A percentile compares a stretch with the other conserved stretches of the same genome.
These are phyloP conservation scores for Trematocara marginatum DNA, from an alignment of 2,113 vertebrate species.

Conservation along the genomic window DNA sequence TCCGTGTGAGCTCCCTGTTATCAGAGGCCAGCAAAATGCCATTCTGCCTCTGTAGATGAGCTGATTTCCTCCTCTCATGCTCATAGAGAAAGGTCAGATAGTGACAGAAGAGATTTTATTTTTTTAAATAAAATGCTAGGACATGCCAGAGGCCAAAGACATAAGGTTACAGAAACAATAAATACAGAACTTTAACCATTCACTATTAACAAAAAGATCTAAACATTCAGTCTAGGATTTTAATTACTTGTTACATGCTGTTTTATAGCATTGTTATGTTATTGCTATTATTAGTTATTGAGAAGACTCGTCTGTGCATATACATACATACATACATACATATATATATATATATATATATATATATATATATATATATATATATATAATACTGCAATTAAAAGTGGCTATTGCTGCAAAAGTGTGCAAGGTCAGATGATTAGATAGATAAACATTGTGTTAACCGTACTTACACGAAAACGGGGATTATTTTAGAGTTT, in stretches of 20 bases:
- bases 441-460: no score
- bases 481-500: no score
- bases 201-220: neutral
- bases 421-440: no score
- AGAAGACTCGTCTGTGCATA: neutral
- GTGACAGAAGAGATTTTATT: constrained; percentile 1
- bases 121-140: constrained; percentile 11
- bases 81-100: constrained; percentile 61
- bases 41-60: constrained; percentile 51
- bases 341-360: no score
- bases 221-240: neutral
- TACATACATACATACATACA: no score
- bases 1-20: constrained; percentile 18
- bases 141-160: constrained; percentile 1
- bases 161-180: constrained; percentile 7
- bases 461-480: no score
- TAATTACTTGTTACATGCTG: neutral
- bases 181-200: neutral
- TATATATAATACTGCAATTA: no score
- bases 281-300: neutral
- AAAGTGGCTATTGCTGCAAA: no score
- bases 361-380: no score
- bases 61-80: constrained; percentile 30
- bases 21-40: constrained; percentile 48
- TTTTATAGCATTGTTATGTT: neutral